phyloP scores from a whole-genome alignment of 1,140 invertebrate species.

The Hormaphis cornu region DNA sequence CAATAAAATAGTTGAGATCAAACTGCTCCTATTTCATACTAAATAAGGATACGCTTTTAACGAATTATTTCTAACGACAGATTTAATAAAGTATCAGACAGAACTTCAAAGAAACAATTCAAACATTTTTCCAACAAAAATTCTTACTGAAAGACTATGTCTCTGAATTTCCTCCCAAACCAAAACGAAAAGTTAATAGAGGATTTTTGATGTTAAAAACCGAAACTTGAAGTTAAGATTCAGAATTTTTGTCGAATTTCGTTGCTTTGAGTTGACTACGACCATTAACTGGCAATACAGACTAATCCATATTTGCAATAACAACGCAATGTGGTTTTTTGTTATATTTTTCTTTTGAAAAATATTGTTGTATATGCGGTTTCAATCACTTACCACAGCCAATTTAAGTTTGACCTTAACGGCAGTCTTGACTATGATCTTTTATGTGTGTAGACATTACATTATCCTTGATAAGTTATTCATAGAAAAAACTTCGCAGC shows the following conservation, averaged over 20 bases:
- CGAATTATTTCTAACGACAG: neutral
- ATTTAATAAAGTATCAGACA: neutral
- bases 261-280: too few species aligned
- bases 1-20: neutral
- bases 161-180: too few species aligned
- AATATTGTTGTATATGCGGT: neutral
- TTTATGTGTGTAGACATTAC: neutral
- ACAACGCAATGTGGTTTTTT: too few species aligned
- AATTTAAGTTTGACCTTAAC: neutral
- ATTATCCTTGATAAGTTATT: slow-evolving; percentile 4
- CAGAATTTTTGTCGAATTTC: too few species aligned
- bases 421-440: neutral
- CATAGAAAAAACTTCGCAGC: neutral
- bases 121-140: too few species aligned
- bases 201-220: too few species aligned
- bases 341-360: too few species aligned
- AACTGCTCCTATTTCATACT: neutral
- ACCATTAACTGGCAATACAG: too few species aligned
- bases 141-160: too few species aligned
- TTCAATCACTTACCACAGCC: neutral
- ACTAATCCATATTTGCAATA: too few species aligned
- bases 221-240: too few species aligned
- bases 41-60: neutral
- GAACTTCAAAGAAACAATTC: neutral
- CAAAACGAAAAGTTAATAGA: too few species aligned